Percentiles rank a stretch among this genome's conserved stretches.
Conservation (phyloP, 2,113 vertebrate genomes). For the Odocoileus hemionus region DNA sequence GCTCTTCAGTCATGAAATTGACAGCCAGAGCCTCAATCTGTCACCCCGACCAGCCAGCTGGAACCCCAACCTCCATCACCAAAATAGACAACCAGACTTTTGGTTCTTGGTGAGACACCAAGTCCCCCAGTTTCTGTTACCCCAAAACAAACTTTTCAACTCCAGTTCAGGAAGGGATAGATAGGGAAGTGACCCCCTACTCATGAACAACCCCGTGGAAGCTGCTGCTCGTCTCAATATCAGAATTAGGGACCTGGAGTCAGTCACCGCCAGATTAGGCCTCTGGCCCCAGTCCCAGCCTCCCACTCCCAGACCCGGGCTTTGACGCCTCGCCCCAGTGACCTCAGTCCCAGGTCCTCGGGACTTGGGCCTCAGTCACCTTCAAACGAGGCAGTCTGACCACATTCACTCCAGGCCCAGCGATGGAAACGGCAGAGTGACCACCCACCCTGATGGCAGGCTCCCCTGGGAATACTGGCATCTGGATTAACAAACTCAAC, state of each 20-base stretch:
- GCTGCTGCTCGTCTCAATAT: background rate
- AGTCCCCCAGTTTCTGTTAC: background rate
- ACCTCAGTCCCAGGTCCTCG: background rate
- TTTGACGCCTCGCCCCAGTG: background rate
- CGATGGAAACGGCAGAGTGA: accelerated
- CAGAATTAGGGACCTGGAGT: background rate
- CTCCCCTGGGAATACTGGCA: background rate
- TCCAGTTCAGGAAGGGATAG: background rate
- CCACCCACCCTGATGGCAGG: background rate
- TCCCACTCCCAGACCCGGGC: background rate
- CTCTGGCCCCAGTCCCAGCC: background rate
- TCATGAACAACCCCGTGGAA: background rate
- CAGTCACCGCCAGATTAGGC: background rate
- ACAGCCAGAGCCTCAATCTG: background rate
- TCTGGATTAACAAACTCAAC: background rate
- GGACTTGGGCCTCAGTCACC: background rate
- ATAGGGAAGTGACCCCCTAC: background rate
- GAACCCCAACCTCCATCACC: background rate
- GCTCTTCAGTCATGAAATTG: background rate
- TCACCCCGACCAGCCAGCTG: background rate
- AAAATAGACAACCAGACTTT: background rate
- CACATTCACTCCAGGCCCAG: background rate
- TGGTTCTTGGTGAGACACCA: background rate
- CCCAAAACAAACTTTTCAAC: background rate
- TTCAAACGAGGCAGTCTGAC: background rate